Evolutionary conservation across 2,113 vertebrate genomes (phyloP).

Genomic region (Ornithorhynchus anatinus): DNA sequence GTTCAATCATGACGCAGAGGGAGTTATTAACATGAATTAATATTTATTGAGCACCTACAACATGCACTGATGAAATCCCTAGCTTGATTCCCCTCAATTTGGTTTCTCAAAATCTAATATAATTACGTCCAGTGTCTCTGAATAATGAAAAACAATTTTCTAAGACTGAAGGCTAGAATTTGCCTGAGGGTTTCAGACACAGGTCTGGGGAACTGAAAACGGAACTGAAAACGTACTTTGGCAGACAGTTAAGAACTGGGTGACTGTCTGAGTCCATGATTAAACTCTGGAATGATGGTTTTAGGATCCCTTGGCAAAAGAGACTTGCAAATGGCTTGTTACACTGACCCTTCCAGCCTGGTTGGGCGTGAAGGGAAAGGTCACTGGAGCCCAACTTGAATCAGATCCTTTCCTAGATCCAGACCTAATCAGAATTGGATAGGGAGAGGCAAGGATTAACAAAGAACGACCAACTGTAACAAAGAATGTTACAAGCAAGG

Average conservation of each 20-base stretch:
- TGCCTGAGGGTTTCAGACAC: not conserved
- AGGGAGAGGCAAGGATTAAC: conserved; percentile 4
- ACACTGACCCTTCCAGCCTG: too few relatives aligned
- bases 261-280: not conserved
- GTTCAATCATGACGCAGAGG: not conserved
- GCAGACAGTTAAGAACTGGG: not conserved
- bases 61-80: not conserved
- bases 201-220: not conserved
- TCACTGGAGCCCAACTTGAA: too few relatives aligned
- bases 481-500: conserved; percentile 13
- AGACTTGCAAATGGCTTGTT: too few relatives aligned
- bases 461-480: not conserved
- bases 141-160: not conserved
- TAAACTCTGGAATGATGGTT: not conserved
- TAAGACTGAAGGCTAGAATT: not conserved
- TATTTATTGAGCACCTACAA: too few relatives aligned
- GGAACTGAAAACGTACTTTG: not conserved
- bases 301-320: too few relatives aligned
- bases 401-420: too few relatives aligned
- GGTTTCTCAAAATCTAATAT: not conserved
- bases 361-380: too few relatives aligned
- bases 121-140: conserved; percentile 7
- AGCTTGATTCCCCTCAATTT: not conserved
- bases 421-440: not conserved
- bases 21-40: not conserved